Evolutionary conservation across 2,888 invertebrate genomes (phyloP).

Genomic region (Charanyca ferruginea): DNA sequence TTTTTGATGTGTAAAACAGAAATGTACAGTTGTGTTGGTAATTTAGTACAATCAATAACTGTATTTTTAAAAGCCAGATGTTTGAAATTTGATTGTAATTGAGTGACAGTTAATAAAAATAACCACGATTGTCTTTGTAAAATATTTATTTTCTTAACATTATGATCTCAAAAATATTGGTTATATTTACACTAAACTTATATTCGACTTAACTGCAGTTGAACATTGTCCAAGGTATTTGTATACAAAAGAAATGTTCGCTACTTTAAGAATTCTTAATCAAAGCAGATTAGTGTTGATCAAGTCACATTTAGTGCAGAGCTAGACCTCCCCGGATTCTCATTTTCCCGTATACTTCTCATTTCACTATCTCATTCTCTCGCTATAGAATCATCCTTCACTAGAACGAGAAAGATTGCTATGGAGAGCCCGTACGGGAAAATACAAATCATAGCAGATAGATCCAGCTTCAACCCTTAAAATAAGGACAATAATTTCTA

Average conservation of each 20-base stretch:
- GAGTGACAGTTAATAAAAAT: constrained; percentile 16
- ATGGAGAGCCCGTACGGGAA: no score
- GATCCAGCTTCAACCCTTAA: neutral
- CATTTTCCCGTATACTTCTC: neutral
- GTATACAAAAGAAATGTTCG: no score
- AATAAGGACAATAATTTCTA: no score
- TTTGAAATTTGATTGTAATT: no score
- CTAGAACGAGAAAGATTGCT: no score
- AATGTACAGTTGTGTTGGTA: no score
- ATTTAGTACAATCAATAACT: no score
- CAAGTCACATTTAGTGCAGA: neutral
- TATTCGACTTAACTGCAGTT: constrained; percentile 44
- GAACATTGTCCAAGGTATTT: constrained; percentile 44
- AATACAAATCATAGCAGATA: neutral
- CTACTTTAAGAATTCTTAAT: neutral
- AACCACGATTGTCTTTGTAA: constrained; percentile 23
- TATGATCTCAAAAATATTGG: constrained; percentile 81
- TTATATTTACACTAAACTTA: constrained; percentile 67
- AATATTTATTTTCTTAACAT: constrained; percentile 68
- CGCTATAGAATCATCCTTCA: neutral
- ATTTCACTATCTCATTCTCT: neutral
- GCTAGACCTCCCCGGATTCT: neutral
- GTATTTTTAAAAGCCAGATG: no score
- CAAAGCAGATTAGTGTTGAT: neutral
- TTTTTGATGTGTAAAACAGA: no score